A percentile compares a stretch with the other conserved stretches of the same genome.
Conservation (phyloP, 2,113 vertebrate genomes). For the Heterochromis multidens region DNA sequence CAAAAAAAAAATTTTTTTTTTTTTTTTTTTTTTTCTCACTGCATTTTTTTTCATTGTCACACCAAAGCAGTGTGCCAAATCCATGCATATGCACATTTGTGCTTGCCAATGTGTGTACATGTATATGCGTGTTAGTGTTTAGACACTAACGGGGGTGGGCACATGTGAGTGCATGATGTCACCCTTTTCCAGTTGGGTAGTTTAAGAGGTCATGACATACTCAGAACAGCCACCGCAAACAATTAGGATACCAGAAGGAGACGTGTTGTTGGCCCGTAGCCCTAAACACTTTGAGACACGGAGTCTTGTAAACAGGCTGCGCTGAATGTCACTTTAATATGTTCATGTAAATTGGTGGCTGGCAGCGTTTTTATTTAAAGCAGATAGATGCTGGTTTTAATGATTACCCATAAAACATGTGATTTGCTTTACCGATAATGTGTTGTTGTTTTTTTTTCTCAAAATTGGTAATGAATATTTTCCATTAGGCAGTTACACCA, state of each 20-base stretch:
- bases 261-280: background rate
- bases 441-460: too few relatives aligned
- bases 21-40: background rate
- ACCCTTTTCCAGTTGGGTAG: slow-evolving; percentile 45
- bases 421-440: background rate
- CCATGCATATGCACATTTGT: background rate
- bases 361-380: background rate
- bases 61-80: background rate
- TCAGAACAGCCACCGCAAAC: slow-evolving; percentile 16
- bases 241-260: background rate
- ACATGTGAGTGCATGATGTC: slow-evolving; percentile 43
- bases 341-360: background rate
- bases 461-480: background rate
- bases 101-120: background rate
- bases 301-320: background rate
- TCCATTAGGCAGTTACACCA: background rate
- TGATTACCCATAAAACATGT: background rate
- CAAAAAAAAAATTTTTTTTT: background rate
- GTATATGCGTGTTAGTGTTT: background rate
- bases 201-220: slow-evolving; percentile 47
- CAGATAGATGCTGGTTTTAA: background rate
- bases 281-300: background rate
- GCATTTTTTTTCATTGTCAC: background rate
- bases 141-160: background rate
- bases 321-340: background rate